Base-by-base conservation (phyloP, 2,888 invertebrate species). In the Eledona agricola region DNA sequence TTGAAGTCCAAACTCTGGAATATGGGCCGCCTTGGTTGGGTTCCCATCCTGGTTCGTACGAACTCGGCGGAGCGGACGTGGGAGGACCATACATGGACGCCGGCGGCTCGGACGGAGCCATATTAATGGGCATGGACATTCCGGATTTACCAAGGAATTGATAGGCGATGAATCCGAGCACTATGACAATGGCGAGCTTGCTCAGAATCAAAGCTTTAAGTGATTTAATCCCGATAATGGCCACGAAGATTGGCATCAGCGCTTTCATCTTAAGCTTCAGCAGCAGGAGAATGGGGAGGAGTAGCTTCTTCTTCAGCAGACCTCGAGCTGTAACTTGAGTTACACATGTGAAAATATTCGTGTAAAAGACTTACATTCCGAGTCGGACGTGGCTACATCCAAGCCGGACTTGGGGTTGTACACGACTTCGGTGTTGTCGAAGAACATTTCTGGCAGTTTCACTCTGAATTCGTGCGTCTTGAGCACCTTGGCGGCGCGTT, bases 201-300 rank as follows among this genome's bases (percentile, higher is more conserved):
- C 91, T 91, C 66, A 92, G 82, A 55, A 93, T 83, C 58, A 92
- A 79, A 54, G 93, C 93, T 75, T 92, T 92, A 65, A 89, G 79
- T 12, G 93, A 88, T 77, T 92, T 92, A 63, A 92, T 78, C 58
- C 90, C 88, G 71, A 91, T 85, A 66, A 91, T 77, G 28, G 86
- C 83, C 16, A 92, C 83, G 63, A 92, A 81, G 67, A 93, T 88
- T 20, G 92, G 93, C 85, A 89, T 88, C 56, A 93, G 75, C 12
- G 89, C 86, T 76, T 93, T 91, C 81, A 91, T 80, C 77, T 92
- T 92, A 69, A 93, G 76, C 77, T 93, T 93, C 66, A 93, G 77
- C 37, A 92, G 81, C 62, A 93, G 78, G 62, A 92, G 78, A 56
- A 91, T 81, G 7, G 92, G 92, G 69, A 92, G 78, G 58, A 92